phyloP scores from a whole-genome alignment of 2,888 invertebrate species.

The Patella depressa region DNA sequence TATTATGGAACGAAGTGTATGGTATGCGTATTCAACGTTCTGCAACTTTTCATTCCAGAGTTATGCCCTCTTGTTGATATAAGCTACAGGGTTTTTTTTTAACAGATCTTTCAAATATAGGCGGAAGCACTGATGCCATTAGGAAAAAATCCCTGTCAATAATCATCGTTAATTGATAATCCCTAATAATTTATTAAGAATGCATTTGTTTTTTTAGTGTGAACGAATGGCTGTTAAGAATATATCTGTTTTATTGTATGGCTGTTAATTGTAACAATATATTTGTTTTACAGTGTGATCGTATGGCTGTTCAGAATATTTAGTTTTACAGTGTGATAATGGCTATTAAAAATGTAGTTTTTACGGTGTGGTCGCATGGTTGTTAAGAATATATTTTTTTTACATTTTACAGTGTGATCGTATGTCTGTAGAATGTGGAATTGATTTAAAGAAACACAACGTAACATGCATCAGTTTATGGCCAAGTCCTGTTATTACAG shows the following conservation, averaged over 20 bases:
- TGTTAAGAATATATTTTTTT: no score
- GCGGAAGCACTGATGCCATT: no score
- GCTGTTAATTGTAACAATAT: no score
- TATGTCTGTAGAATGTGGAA: constrained; percentile 72
- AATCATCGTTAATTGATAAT: no score
- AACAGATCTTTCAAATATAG: no score
- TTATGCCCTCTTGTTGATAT: no score
- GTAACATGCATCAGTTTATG: constrained; percentile 71
- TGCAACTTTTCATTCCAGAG: no score
- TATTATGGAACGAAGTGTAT: no score
- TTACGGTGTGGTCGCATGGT: constrained; percentile 58
- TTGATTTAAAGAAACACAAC: constrained; percentile 67
- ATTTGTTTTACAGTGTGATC: constrained; percentile 65
- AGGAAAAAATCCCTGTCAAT: no score
- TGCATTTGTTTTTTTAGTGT: constrained; percentile 43
- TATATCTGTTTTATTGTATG: constrained; percentile 35
- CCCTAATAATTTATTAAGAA: not conserved
- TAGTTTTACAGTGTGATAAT: not conserved
- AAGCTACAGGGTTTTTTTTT: no score
- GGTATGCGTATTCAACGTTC: no score
- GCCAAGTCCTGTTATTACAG: constrained; percentile 72
- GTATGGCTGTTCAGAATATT: no score
- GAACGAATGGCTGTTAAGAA: constrained; percentile 46
- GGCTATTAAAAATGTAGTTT: not conserved
- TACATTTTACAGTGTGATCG: constrained; percentile 64